Conservation (phyloP, 1,140 invertebrate species). For the Lordiphosa clarofinis region DNA sequence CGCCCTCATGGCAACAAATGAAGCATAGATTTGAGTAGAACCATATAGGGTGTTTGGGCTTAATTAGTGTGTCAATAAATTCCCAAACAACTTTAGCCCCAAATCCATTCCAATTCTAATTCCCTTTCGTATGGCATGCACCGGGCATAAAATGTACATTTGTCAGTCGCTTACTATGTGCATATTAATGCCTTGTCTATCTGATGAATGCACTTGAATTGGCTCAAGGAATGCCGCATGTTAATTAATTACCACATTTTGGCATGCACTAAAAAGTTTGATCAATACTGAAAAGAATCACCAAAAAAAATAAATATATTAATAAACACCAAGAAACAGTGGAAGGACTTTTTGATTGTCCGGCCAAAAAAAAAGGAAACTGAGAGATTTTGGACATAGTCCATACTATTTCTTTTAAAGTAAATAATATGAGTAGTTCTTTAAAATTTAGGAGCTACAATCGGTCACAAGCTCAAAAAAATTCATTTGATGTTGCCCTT, state of each 20-base stretch:
- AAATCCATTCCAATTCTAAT: neutral
- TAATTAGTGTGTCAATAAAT: constrained; percentile 28
- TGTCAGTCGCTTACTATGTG: constrained; percentile 28
- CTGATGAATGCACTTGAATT: constrained; percentile 30
- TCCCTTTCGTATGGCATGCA: constrained; percentile 46
- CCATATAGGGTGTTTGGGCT: constrained; percentile 44
- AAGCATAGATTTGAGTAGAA: constrained; percentile 43
- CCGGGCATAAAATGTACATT: constrained; percentile 22
- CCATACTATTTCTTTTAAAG: too few relatives aligned
- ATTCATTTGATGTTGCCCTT: too few relatives aligned
- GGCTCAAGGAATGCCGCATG: constrained; percentile 31
- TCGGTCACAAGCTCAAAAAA: too few relatives aligned
- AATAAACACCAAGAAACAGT: constrained; percentile 34
- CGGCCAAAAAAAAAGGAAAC: too few relatives aligned
- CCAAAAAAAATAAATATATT: constrained; percentile 28
- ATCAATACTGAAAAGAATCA: constrained; percentile 54
- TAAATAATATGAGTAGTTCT: too few relatives aligned
- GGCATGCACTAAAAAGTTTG: constrained; percentile 62
- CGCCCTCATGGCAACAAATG: constrained; percentile 42
- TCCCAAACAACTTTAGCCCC: too few relatives aligned
- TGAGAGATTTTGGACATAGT: too few relatives aligned
- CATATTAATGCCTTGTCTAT: constrained; percentile 32
- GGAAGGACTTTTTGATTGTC: too few relatives aligned
- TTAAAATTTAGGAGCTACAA: too few relatives aligned
- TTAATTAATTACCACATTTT: constrained; percentile 63